Percentiles rank a stretch among this genome's conserved stretches.
Evolutionary conservation across 2,113 vertebrate species (phyloP).

Genomic region (Gymnogyps californianus): DNA sequence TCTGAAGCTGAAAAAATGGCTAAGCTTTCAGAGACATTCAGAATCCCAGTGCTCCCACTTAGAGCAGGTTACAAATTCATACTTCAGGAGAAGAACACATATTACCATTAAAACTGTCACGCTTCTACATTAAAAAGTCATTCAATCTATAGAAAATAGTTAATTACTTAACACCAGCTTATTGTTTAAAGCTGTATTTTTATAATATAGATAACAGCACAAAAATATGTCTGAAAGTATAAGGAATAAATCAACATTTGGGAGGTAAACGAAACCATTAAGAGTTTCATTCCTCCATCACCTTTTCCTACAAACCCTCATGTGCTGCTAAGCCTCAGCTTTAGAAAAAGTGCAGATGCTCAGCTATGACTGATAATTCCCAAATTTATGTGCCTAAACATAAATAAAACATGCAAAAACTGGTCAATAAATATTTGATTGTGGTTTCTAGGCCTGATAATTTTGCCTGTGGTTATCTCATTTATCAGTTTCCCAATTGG

Average conservation of each 20-base stretch:
- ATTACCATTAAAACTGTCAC: not conserved
- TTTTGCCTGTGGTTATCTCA: conserved; percentile 45
- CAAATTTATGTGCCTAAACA: not conserved
- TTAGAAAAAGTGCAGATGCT: not conserved
- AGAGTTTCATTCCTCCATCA: not conserved
- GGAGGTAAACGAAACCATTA: not conserved
- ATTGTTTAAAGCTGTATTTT: not conserved
- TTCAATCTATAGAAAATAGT: not conserved
- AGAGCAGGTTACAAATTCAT: not conserved
- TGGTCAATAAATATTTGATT: conserved; percentile 55
- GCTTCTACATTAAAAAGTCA: not conserved
- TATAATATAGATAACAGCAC: not conserved
- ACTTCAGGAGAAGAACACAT: not conserved
- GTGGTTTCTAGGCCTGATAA: conserved; percentile 13
- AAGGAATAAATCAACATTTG: not conserved
- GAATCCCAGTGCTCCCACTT: not conserved
- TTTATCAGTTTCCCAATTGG: conserved; percentile 19
- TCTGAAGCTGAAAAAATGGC: not conserved
- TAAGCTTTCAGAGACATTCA: not conserved
- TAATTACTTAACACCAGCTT: not conserved
- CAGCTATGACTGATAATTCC: not conserved
- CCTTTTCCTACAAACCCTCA: not conserved
- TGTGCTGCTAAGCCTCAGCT: not conserved
- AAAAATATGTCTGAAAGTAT: not conserved
- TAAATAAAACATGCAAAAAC: conserved; percentile 43